These are phyloP conservation scores for Serilophus lunatus DNA, from an alignment of 2,113 vertebrate genomes.

Conservation along the genomic window DNA sequence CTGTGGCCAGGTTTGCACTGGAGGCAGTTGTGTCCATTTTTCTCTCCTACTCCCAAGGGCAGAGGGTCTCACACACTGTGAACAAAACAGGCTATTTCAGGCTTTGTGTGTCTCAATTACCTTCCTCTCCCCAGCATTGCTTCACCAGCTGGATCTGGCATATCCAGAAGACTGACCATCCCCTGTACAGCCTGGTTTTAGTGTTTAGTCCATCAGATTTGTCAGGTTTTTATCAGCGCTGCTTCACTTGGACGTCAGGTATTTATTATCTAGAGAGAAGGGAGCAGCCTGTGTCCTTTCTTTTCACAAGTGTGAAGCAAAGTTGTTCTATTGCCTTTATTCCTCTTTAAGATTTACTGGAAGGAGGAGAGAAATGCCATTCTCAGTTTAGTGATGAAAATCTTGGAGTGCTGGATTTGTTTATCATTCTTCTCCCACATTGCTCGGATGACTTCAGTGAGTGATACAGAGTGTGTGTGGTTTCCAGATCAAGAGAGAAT, in stretches of 20 bases:
- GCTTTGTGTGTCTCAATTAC: background rate
- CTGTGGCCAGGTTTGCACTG: accelerated
- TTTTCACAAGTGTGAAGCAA: accelerated
- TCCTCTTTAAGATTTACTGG: background rate
- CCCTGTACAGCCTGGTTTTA: background rate
- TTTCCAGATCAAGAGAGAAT: background rate
- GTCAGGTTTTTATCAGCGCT: background rate
- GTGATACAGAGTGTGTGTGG: background rate
- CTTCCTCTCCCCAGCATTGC: background rate
- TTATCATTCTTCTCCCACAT: background rate
- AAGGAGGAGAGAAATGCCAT: background rate
- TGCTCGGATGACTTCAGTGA: background rate
- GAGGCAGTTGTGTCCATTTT: background rate
- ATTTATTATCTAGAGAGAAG: background rate
- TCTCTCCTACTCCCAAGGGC: background rate
- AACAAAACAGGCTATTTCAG: background rate
- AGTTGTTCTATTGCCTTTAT: background rate
- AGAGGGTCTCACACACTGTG: accelerated
- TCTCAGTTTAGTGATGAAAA: background rate
- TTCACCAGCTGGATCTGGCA: background rate
- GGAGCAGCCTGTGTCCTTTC: background rate
- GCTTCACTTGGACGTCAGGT: background rate
- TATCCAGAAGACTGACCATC: background rate
- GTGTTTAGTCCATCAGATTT: background rate
- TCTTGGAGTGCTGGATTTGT: background rate